Percentiles rank a stretch among this genome's conserved stretches.
Conservation (phyloP, 2,888 invertebrate genomes). For the Drosophila pegasa region DNA sequence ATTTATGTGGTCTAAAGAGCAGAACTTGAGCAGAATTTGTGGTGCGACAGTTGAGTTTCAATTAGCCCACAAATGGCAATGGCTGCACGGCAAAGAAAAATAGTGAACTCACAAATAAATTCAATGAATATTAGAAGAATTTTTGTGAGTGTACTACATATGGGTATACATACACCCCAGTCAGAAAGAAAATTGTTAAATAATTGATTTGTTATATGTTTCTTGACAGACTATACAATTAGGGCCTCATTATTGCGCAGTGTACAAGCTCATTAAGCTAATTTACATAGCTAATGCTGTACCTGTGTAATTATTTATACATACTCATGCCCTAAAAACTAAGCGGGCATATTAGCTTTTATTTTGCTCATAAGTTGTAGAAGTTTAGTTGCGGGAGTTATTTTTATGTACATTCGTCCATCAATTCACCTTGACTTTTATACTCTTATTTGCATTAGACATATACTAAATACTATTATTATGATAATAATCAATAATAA, state of each 20-base stretch:
- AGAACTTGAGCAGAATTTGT: slow-evolving; percentile 11
- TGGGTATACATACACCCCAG: no score
- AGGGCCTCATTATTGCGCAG: not conserved
- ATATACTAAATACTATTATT: no score
- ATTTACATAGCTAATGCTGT: not conserved
- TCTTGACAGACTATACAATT: not conserved
- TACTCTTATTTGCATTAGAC: no score
- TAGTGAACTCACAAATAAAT: not conserved
- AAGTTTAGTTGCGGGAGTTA: not conserved
- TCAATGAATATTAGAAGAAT: no score
- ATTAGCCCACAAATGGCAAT: slow-evolving; percentile 12
- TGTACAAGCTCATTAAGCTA: not conserved
- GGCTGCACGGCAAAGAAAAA: not conserved
- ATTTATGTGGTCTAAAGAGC: slow-evolving; percentile 2
- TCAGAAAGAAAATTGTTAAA: no score
- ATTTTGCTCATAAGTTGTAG: no score
- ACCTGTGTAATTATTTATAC: not conserved
- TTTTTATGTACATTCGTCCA: not conserved
- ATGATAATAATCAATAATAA: not conserved
- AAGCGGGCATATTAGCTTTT: not conserved
- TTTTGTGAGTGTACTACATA: no score
- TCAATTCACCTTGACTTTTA: not conserved
- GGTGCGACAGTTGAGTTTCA: not conserved
- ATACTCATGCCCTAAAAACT: not conserved
- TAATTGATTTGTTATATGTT: not conserved